Evolutionary conservation across 2,113 vertebrate genomes (phyloP), one percentile per base, ranked within the genome.

Genomic region (Phyllostomus discolor): DNA sequence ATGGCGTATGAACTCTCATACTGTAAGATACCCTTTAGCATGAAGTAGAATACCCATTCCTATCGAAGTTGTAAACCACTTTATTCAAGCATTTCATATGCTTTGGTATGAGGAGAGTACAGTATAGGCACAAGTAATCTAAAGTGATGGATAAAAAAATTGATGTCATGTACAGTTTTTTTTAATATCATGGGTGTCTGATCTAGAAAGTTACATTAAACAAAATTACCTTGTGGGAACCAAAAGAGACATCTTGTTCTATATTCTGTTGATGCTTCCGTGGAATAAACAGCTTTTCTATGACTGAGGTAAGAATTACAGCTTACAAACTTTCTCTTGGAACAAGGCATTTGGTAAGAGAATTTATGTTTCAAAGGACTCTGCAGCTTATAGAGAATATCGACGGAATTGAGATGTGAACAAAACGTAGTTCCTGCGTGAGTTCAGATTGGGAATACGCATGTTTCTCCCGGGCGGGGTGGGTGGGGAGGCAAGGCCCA

Each of bases 131-230:
- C 7, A 46, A 8, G 14, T 48, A 38, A 52, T 80, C 10, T n/a
- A 62, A 82, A 41, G 12, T 67, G 48, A 43, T 76, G 78, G 7
- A 50, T 69, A 17, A 81, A 92, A 48, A 70, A 43, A 41, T 19
- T 52, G 28, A 15, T 4, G 19, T 59, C 17, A 26, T 75, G 28
- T 83, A 26, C 59, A 62, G 59, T 62, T 20, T 0, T 52, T 79
- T 73, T 73, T 46, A 22, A 26, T 54, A 31, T 54, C 31, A 35
- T 35, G 22, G 11, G 1, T 73, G 33, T 70, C 12, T 59, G 31
- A 54, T 84, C 7, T n/a, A 96, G 46, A 97, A 67, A 26, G 92
- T 67, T 87, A 90, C n/a, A 84, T 80, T 90, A 93, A 85, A 82
- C 35, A 59, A 82, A 86, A 17, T 81, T 11, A 59, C 7, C 16